Conservation (phyloP, 2,888 invertebrate genomes). For the Cacoxenus indagator region DNA sequence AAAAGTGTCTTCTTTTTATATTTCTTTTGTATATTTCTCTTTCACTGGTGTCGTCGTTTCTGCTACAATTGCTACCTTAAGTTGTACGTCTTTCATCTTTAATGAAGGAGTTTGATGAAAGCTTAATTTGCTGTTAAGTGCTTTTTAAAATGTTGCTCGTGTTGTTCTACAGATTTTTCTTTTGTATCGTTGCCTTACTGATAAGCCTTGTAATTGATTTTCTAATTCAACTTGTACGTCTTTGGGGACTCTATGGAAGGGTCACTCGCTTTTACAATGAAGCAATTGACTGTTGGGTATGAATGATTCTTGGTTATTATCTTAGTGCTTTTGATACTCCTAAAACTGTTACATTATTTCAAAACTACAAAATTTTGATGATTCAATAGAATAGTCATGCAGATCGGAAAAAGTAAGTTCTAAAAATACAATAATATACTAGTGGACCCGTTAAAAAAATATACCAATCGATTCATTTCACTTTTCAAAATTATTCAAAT, state of each 20-base stretch:
- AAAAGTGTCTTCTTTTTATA: conserved; percentile 55
- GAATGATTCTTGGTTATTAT: neutral
- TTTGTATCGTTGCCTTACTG: neutral
- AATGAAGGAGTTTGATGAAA: conserved; percentile 44
- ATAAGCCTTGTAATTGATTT: conserved; percentile 11
- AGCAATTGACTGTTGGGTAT: neutral
- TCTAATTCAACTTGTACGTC: neutral
- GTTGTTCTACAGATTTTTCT: neutral
- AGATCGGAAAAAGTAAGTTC: too few relatives aligned
- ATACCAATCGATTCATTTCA: too few relatives aligned
- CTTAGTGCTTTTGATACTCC: too few relatives aligned
- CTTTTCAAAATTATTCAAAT: too few relatives aligned
- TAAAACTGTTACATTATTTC: too few relatives aligned
- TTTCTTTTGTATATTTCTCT: conserved; percentile 10
- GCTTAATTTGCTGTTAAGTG: conserved; percentile 62
- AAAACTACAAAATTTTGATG: too few relatives aligned
- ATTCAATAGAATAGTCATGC: too few relatives aligned
- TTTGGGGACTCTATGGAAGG: neutral
- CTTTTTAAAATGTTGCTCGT: conserved; percentile 53
- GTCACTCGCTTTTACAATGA: neutral
- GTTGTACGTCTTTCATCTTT: conserved; percentile 11
- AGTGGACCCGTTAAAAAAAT: too few relatives aligned
- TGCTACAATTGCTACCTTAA: conserved; percentile 25
- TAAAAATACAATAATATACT: too few relatives aligned
- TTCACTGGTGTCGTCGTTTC: conserved; percentile 34